Conservation (phyloP, 2,113 vertebrate species). For the Pedetes capensis region DNA sequence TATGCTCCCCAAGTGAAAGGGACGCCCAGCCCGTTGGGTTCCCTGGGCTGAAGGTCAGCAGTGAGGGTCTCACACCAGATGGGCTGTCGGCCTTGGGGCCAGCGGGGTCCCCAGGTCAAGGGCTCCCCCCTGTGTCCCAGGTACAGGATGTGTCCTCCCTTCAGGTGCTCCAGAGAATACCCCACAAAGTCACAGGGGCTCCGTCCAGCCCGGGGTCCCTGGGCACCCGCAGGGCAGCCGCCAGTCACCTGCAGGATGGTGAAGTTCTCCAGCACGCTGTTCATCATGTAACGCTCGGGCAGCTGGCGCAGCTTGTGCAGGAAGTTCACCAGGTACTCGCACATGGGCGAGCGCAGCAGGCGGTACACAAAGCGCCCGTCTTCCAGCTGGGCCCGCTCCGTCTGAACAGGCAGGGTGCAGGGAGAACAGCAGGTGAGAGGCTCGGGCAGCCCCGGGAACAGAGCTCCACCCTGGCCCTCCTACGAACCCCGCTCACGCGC, state of each 20-base stretch:
- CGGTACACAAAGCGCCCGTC: slow-evolving; percentile 81
- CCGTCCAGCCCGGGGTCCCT: no score
- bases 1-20: not conserved
- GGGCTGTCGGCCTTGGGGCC: not conserved
- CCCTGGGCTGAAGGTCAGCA: not conserved
- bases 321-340: slow-evolving; percentile 84
- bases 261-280: slow-evolving; percentile 84
- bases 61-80: not conserved
- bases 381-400: slow-evolving; percentile 81
- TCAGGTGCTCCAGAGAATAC: no score
- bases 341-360: slow-evolving; percentile 83
- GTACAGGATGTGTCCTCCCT: no score
- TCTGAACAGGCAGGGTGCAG: slow-evolving; percentile 42
- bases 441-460: not conserved
- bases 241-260: slow-evolving; percentile 84
- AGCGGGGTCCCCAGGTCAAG: not conserved
- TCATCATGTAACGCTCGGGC: slow-evolving; percentile 79
- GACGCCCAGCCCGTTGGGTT: not conserved
- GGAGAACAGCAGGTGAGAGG: not conserved
- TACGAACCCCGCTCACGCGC: not conserved
- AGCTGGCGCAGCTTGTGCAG: slow-evolving; percentile 83
- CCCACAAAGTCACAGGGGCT: not conserved
- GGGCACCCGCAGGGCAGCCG: no score
- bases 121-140: no score
- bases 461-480: no score